Evolutionary conservation across 2,113 vertebrate species (phyloP).

Genomic region (Forbesichthys papilliferus): DNA sequence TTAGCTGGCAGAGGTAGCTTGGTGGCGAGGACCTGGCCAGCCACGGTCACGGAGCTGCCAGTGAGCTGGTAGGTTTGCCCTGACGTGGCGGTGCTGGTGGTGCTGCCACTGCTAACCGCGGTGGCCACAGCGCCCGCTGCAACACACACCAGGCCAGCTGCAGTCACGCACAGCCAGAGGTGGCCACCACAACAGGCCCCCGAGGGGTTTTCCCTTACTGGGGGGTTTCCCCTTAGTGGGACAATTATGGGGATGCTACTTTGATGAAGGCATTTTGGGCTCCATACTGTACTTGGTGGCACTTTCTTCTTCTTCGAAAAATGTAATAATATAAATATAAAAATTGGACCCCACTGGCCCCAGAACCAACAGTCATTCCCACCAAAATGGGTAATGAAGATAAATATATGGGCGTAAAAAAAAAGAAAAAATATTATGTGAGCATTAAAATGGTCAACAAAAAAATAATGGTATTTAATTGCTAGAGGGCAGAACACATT

Average conservation of each 20-base stretch:
- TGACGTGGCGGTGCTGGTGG: constrained; percentile 83
- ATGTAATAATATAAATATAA: too few species aligned
- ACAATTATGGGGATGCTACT: too few species aligned
- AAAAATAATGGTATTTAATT: not conserved
- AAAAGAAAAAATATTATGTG: not conserved
- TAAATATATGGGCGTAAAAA: not conserved
- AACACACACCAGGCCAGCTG: constrained; percentile 76
- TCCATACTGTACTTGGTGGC: too few species aligned
- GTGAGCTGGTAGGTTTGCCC: constrained; percentile 94
- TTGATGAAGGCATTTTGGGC: not conserved
- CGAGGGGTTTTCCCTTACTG: constrained; percentile 48
- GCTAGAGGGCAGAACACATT: too few species aligned
- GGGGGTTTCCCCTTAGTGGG: not conserved
- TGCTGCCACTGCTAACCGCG: constrained; percentile 72
- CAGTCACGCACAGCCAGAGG: constrained; percentile 54
- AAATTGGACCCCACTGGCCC: not conserved
- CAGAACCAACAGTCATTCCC: constrained; percentile 7
- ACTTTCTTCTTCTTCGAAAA: too few species aligned
- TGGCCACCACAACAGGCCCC: constrained; percentile 61
- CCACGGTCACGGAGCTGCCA: constrained; percentile 88
- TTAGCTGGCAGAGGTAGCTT: constrained; percentile 95
- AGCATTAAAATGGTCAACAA: not conserved
- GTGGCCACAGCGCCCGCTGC: constrained; percentile 88
- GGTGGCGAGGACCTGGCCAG: constrained; percentile 89
- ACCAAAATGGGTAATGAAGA: constrained; percentile 2